Base-by-base conservation (phyloP, 2,888 invertebrate species). In the Acleris laterana region DNA sequence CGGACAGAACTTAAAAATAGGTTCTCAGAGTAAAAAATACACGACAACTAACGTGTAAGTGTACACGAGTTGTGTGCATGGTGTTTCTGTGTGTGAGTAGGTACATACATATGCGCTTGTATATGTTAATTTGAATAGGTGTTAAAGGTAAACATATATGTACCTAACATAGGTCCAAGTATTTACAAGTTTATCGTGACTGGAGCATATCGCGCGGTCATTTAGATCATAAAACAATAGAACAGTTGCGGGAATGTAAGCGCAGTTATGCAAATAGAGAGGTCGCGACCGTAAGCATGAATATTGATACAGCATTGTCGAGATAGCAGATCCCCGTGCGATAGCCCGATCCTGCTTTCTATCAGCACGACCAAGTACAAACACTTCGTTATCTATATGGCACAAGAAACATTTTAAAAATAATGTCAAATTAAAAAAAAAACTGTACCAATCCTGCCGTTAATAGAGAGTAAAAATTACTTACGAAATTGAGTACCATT, bases 221-320 rank as follows among this genome's bases (percentile, higher is more conserved):
- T 90, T 91, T 90, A 87, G 92, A 90, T 90, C 90, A 90, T 92
- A 90, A 91, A 90, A 91, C 91, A 91, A 92, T 92, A 90, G 90
- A 89, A 89, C 90, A 88, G 90, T 89, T 90, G 90, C 89, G 87
- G 82, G 87, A 90, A 90, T 89, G 90, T 87, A 87, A 84, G 87
- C 87, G 87, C 90, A 88, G 90, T 87, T 89, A 92, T 92, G 92
- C 90, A 90, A 92, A 92, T 92, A 86, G 83, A 81, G 81, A 77
- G 91, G 91, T 91, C 92, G 89, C 90, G 91, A 90, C 90, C 91
- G 87, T 82, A 83, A 83, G 86, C 88, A 92, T 92, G 92, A 90
- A 92, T 92, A 92, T 92, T 92, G 92, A 92, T 91, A 91, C 85
- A 84, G 88, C 89, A 88, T 89, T 89, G 88, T 88, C 84, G 85